A percentile compares a stretch with the other conserved stretches of the same genome.
Evolutionary conservation across 2,113 vertebrate genomes (phyloP).

Genomic region (Neopipo cinnamomea): DNA sequence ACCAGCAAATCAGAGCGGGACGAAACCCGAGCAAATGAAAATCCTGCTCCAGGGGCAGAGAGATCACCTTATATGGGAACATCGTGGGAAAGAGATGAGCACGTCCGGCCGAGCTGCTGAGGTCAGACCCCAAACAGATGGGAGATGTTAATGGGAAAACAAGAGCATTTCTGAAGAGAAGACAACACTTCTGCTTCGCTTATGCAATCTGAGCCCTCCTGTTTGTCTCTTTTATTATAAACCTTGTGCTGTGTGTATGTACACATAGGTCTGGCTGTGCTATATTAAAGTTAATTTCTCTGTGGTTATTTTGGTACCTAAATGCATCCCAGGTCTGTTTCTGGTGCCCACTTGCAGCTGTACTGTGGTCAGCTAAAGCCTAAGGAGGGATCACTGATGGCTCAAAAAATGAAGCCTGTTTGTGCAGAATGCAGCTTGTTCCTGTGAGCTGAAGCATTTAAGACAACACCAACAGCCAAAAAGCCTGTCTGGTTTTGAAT

Average conservation of each 20-base stretch:
- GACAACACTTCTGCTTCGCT: background rate
- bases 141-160: background rate
- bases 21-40: conserved; percentile 49
- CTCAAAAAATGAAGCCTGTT: background rate
- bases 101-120: background rate
- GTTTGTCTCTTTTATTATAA: background rate
- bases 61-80: conserved; percentile 66
- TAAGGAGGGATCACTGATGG: background rate
- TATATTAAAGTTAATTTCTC: background rate
- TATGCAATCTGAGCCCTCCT: background rate
- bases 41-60: background rate
- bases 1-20: conserved; percentile 42
- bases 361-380: background rate
- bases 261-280: background rate
- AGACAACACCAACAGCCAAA: background rate
- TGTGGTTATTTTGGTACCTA: background rate
- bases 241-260: background rate
- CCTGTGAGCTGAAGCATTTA: background rate
- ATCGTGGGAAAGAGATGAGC: background rate
- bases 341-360: background rate
- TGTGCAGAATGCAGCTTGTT: background rate
- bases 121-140: conserved; percentile 42
- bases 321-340: background rate
- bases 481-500: background rate
- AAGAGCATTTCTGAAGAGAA: background rate